These are phyloP conservation scores for Nerophis ophidion DNA, from an alignment of 2,113 vertebrate genomes.

Conservation along the genomic window DNA sequence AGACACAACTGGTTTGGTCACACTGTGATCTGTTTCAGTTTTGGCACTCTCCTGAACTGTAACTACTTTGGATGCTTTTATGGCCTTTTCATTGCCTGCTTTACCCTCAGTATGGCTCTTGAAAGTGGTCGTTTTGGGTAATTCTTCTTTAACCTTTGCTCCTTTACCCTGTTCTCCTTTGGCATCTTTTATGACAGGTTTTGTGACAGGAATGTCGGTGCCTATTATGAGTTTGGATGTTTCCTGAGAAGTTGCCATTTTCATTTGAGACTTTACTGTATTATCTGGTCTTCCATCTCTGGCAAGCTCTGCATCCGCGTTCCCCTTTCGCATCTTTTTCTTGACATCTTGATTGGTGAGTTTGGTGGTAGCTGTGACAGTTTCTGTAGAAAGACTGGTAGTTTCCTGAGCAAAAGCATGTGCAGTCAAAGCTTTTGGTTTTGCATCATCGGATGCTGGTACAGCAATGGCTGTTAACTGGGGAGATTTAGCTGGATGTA, in stretches of 20 bases:
- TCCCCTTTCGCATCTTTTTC: constrained; percentile 8
- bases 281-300: neutral
- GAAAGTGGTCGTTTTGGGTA: constrained; percentile 5
- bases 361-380: constrained; percentile 5
- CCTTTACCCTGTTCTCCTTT: constrained; percentile 7
- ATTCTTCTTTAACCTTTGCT: constrained; percentile 21
- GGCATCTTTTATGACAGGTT: constrained; percentile 3
- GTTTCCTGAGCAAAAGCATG: constrained; percentile 14
- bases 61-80: constrained; percentile 14
- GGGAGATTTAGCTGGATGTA: constrained; percentile 10
- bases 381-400: neutral
- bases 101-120: constrained; percentile 24
- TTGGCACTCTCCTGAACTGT: constrained; percentile 18
- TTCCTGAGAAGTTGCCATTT: constrained; percentile 13
- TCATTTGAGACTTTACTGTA: neutral
- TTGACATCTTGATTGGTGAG: constrained; percentile 7
- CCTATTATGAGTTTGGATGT: neutral
- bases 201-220: neutral
- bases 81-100: constrained; percentile 8
- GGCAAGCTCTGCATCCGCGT: constrained; percentile 3
- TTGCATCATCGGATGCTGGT: constrained; percentile 6
- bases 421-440: constrained; percentile 8
- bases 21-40: neutral
- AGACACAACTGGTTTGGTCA: constrained; percentile 7
- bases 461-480: constrained; percentile 4